Percentiles rank a stretch among this genome's conserved stretches.
Conservation (phyloP, 2,888 invertebrate genomes). For the Cyrtodaria siliqua region DNA sequence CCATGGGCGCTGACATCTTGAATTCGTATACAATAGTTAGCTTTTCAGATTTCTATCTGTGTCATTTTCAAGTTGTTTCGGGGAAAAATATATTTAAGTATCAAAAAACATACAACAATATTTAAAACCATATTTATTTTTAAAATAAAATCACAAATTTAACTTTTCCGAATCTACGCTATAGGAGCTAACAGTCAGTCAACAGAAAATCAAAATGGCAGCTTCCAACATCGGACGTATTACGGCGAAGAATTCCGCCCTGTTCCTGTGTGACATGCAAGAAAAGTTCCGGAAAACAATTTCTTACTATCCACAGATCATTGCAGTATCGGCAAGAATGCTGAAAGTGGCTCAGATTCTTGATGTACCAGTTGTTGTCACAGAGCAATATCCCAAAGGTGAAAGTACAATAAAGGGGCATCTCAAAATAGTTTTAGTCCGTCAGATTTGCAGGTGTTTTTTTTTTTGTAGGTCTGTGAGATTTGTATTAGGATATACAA, state of each 20-base stretch:
- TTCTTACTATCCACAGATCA: slow-evolving; percentile 84
- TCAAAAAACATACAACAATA: no score
- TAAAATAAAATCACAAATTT: no score
- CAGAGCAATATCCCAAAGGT: slow-evolving; percentile 89
- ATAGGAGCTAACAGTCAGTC: no score
- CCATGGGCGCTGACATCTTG: slow-evolving; percentile 8
- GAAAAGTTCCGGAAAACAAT: slow-evolving; percentile 85
- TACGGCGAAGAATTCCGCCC: slow-evolving; percentile 77
- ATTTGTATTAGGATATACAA: no score
- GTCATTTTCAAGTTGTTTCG: no score
- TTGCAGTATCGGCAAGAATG: slow-evolving; percentile 82
- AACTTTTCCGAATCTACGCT: no score
- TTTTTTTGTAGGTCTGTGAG: no score
- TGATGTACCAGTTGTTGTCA: slow-evolving; percentile 88
- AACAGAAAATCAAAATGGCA: slow-evolving; percentile 55
- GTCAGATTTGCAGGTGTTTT: no score
- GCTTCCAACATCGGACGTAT: slow-evolving; percentile 78
- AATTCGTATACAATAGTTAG: slow-evolving; percentile 10
- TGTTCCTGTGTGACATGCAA: slow-evolving; percentile 86
- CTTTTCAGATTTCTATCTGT: no score
- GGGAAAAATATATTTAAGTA: no score
- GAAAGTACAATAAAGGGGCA: slow-evolving; percentile 34
- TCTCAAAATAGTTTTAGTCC: no score
- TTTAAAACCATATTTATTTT: no score
- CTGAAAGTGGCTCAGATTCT: slow-evolving; percentile 87